Percentiles rank a stretch among this genome's conserved stretches.
Conservation (phyloP, 2,113 vertebrate species). For the Macrotis lagotis region DNA sequence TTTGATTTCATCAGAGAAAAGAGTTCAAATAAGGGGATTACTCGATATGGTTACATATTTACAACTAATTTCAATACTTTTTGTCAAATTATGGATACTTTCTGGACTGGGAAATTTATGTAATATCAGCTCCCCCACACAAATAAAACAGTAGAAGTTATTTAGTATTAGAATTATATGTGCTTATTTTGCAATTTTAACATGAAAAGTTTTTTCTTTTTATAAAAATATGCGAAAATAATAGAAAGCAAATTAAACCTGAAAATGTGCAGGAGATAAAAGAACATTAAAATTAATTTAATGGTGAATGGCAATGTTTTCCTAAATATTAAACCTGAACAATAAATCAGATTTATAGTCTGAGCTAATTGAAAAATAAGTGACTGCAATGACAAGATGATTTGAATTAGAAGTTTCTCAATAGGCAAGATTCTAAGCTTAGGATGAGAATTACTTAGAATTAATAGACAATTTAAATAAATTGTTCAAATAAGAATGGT, state of each 20-base stretch:
- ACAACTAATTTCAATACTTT: neutral
- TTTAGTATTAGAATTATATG: neutral
- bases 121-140: neutral
- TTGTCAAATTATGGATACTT: neutral
- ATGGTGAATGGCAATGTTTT: constrained; percentile 25
- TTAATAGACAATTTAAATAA: constrained; percentile 29
- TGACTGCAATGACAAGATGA: constrained; percentile 40
- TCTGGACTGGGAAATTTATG: neutral
- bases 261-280: constrained; percentile 22
- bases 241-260: constrained; percentile 45
- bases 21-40: neutral
- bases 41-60: neutral
- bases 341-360: constrained; percentile 8
- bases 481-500: neutral
- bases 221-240: constrained; percentile 35
- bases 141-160: neutral
- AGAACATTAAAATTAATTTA: constrained; percentile 47
- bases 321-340: constrained; percentile 10
- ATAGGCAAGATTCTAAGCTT: constrained; percentile 20
- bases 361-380: constrained; percentile 52
- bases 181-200: constrained; percentile 8
- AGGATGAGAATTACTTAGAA: neutral
- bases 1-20: neutral
- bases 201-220: constrained; percentile 35
- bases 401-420: constrained; percentile 67